A percentile compares a stretch with the other conserved stretches of the same genome.
Conservation (phyloP, 2,797 vertebrate genomes). For the Malacoctenus gilli region DNA sequence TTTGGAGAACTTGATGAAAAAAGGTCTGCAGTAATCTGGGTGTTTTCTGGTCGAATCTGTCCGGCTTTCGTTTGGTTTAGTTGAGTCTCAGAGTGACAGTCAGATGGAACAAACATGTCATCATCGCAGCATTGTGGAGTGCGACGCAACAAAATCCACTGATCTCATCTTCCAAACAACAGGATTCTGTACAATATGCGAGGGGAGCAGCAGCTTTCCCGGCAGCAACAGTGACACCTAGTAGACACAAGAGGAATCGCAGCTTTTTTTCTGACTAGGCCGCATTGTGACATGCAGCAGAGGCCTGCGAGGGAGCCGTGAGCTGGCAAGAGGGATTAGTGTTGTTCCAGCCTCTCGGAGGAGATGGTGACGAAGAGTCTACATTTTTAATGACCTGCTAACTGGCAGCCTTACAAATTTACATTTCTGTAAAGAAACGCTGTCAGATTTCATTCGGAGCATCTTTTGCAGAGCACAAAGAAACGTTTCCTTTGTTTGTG, state of each 20-base stretch:
- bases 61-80: neutral
- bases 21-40: too few relatives aligned
- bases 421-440: too few relatives aligned
- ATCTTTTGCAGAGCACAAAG: too few relatives aligned
- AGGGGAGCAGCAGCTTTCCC: constrained; percentile 18
- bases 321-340: constrained; percentile 47
- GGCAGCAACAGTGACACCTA: constrained; percentile 57
- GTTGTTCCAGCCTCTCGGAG: too few relatives aligned
- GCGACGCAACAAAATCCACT: constrained; percentile 22
- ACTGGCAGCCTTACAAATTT: too few relatives aligned
- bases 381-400: too few relatives aligned
- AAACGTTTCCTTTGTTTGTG: neutral
- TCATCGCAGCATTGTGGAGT: constrained; percentile 22
- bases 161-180: constrained; percentile 39
- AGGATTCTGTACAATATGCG: constrained; percentile 8
- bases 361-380: neutral
- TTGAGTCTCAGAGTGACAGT: neutral
- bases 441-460: too few relatives aligned
- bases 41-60: neutral
- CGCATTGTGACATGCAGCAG: too few relatives aligned
- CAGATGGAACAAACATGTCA: neutral
- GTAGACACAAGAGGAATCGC: constrained; percentile 44
- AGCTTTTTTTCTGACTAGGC: constrained; percentile 25
- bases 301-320: constrained; percentile 17
- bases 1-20: neutral